Base-by-base conservation (phyloP, 1,140 invertebrate species). In the Diprion similis region DNA sequence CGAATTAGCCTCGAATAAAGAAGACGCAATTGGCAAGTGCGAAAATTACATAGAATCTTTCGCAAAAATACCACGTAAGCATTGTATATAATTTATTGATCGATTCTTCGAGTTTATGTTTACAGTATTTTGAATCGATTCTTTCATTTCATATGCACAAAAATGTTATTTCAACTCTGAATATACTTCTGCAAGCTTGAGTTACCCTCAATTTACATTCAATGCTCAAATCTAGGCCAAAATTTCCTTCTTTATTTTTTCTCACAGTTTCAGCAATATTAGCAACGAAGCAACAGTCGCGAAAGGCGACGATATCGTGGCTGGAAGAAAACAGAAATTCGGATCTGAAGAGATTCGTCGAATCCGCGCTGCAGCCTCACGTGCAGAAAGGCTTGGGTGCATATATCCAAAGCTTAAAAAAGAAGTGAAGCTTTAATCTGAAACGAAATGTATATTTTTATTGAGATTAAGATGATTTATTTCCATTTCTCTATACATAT, bases 391-490 rank as follows among this genome's bases (percentile, higher is more conserved):
- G 88, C 9, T 83, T 96, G 68, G 93, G 92, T 76, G 79, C 90
- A 66, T 95, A 95, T 80, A 86, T 95, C 19, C 89, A 94, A 78
- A 83, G 89, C 19, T 85, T 95, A 10, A 95, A 94, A 80, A 90
- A 91, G 78, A 94, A 94, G n/a, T n/a, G n/a, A n/a, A n/a, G n/a
- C n/a, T n/a, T n/a, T n/a, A n/a, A n/a, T n/a, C n/a, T n/a, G n/a
- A n/a, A n/a, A n/a, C n/a, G n/a, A 37, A 37, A 6, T 37, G 24
- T 37, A 37, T 37, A 2, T 37, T 37, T 37, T 37, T 0, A 37
- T 37, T 3, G 24, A 37, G 24, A 37, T 37, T 37, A 37, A 3
- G 6, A 37, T 37, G 24, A 37, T 37, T 37, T 6, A 37, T 37
- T 37, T 37, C 24, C 2, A 37, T 37, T 37, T 37, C 6, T 6